Percentiles rank a stretch among this genome's conserved stretches.
phyloP scores from a whole-genome alignment of 2,113 vertebrate genomes.

The Diadophis punctatus region DNA sequence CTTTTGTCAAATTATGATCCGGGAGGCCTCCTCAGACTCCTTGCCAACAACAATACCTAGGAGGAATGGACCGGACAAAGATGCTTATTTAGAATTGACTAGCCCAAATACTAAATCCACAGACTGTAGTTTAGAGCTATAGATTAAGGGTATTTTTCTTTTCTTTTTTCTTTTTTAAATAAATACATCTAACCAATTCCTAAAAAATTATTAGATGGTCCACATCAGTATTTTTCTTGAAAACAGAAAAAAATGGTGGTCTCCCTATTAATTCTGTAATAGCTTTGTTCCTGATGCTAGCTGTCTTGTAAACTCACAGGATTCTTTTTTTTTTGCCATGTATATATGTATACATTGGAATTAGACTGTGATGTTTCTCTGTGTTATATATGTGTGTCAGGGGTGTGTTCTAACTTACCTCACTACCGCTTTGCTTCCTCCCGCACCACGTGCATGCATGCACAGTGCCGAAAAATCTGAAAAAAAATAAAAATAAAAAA shows the following conservation, averaged over 20 bases:
- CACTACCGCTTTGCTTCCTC: too few species aligned
- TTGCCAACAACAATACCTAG: slow-evolving; percentile 65
- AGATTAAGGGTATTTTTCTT: not conserved
- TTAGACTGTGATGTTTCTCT: too few species aligned
- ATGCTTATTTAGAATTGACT: slow-evolving; percentile 21
- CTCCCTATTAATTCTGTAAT: not conserved
- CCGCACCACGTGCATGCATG: too few species aligned
- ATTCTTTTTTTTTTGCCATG: too few species aligned
- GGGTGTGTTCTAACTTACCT: too few species aligned
- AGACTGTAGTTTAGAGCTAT: slow-evolving; percentile 23
- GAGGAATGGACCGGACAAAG: slow-evolving; percentile 22
- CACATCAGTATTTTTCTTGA: not conserved
- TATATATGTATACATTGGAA: too few species aligned
- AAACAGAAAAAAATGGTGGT: not conserved
- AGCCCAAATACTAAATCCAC: not conserved
- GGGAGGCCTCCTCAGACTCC: slow-evolving; percentile 14
- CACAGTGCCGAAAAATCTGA: too few species aligned
- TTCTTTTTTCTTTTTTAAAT: not conserved
- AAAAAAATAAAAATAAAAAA: too few species aligned
- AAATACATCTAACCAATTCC: not conserved
- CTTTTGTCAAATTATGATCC: slow-evolving; percentile 56
- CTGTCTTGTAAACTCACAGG: too few species aligned
- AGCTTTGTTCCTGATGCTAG: too few species aligned
- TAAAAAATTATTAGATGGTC: not conserved
- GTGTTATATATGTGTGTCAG: too few species aligned